A percentile compares a stretch with the other conserved stretches of the same genome.
Evolutionary conservation across 1,140 invertebrate species (phyloP).

Genomic region (Aphaenogaster ashmeadi): DNA sequence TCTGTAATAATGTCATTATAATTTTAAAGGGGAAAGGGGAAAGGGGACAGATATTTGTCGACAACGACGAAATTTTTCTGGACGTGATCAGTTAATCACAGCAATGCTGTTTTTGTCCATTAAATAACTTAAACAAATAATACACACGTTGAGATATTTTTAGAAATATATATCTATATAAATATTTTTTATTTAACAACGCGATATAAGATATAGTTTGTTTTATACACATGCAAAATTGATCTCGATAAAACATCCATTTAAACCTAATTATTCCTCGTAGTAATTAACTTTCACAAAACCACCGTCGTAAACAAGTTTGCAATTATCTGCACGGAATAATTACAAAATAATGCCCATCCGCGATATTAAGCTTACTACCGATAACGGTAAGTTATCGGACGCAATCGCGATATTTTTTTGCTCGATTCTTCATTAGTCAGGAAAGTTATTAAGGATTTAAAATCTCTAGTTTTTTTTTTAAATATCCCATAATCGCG

Average conservation of each 20-base stretch:
- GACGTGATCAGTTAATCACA: not conserved
- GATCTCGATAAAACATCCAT: not conserved
- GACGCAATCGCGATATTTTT: conserved; percentile 3
- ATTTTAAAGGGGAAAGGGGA: not conserved
- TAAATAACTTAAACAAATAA: not conserved
- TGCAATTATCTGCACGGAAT: not conserved
- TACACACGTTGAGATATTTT: not conserved
- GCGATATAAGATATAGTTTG: not conserved
- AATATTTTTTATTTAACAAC: not conserved
- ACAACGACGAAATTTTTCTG: not conserved
- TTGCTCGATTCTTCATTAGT: not conserved
- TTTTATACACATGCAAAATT: not conserved
- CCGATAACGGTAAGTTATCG: not conserved
- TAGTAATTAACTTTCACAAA: not conserved
- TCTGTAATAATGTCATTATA: not conserved
- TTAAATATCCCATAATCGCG: not conserved
- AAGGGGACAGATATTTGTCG: not conserved
- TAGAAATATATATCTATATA: not conserved
- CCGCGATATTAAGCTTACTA: not conserved
- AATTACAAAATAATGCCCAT: conserved; percentile 1
- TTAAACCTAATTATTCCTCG: not conserved
- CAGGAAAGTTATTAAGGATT: not conserved
- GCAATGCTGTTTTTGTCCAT: not conserved
- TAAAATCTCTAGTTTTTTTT: not conserved
- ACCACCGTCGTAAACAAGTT: not conserved